A percentile compares a stretch with the other conserved stretches of the same genome.
These are phyloP conservation scores for Gila orcuttii DNA, from an alignment of 2,113 vertebrate species.

Conservation along the genomic window DNA sequence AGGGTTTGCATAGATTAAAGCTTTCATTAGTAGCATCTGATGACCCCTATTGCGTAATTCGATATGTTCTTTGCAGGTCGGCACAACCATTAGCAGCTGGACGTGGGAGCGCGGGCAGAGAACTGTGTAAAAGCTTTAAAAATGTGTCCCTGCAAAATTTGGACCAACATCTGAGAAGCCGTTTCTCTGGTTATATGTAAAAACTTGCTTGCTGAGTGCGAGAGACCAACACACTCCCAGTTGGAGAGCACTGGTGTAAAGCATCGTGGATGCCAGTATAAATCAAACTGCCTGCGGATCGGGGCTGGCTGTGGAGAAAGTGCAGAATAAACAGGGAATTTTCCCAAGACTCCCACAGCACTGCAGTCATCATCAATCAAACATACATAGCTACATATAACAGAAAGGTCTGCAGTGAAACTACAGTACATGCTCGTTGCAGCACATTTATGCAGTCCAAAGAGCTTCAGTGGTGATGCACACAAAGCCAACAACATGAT, in stretches of 20 bases:
- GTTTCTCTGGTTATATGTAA: not conserved
- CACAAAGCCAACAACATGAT: slow-evolving; percentile 1
- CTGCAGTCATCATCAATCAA: slow-evolving; percentile 71
- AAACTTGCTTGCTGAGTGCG: slow-evolving; percentile 18
- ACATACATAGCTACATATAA: slow-evolving; percentile 32
- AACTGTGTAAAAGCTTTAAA: slow-evolving; percentile 63
- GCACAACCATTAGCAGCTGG: slow-evolving; percentile 11
- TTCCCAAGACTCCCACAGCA: slow-evolving; percentile 68
- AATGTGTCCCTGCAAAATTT: slow-evolving; percentile 30
- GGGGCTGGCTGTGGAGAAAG: slow-evolving; percentile 68
- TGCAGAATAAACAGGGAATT: slow-evolving; percentile 73
- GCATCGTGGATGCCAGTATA: slow-evolving; percentile 61
- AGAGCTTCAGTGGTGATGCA: not conserved
- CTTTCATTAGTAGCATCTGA: slow-evolving; percentile 28
- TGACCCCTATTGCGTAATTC: slow-evolving; percentile 44
- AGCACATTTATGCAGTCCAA: not conserved
- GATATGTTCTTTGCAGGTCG: not conserved
- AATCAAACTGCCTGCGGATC: slow-evolving; percentile 73
- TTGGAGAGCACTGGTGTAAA: slow-evolving; percentile 58
- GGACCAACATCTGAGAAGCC: slow-evolving; percentile 16
- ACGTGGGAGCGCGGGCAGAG: slow-evolving; percentile 43
- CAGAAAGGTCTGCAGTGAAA: slow-evolving; percentile 1
- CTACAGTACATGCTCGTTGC: not conserved
- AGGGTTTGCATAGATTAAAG: slow-evolving; percentile 74
- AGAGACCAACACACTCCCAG: slow-evolving; percentile 48